phyloP scores from a whole-genome alignment of 35 echinoderm and acorn worm genomes.

The Acanthaster planci region DNA sequence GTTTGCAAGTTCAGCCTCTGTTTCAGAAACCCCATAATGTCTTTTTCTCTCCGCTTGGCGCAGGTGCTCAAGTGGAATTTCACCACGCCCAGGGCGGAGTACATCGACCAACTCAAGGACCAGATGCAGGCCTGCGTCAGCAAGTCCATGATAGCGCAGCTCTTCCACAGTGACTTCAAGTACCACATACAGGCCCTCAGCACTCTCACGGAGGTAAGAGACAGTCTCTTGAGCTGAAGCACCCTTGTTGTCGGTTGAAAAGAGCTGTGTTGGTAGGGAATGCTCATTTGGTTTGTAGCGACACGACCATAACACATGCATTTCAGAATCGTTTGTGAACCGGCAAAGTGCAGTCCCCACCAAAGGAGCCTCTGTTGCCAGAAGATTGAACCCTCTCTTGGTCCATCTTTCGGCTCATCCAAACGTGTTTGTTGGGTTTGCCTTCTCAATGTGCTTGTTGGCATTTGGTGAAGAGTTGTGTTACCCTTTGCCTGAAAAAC shows the following conservation, averaged over 20 bases:
- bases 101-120: slow-evolving; percentile 94
- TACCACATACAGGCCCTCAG: slow-evolving; percentile 70
- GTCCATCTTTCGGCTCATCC: background rate
- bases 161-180: slow-evolving; percentile 94
- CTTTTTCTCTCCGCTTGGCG: background rate
- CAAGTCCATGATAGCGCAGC: slow-evolving; percentile 48
- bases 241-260: background rate
- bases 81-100: slow-evolving; percentile 61
- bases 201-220: slow-evolving; percentile 73
- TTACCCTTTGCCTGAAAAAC: too few relatives aligned
- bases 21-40: too few relatives aligned
- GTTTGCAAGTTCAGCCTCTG: too few relatives aligned
- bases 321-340: too few relatives aligned
- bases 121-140: slow-evolving; percentile 87
- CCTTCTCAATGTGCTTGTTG: too few relatives aligned
- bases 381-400: background rate
- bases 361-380: background rate
- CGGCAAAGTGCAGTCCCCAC: too few relatives aligned
- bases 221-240: background rate
- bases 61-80: slow-evolving; percentile 96
- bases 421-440: background rate
- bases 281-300: too few relatives aligned
- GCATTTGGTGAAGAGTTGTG: too few relatives aligned
- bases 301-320: too few relatives aligned
- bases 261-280: too few relatives aligned